Evolutionary conservation across 2,888 invertebrate genomes (phyloP).

Genomic region (Brachypalpus laphriformis): DNA sequence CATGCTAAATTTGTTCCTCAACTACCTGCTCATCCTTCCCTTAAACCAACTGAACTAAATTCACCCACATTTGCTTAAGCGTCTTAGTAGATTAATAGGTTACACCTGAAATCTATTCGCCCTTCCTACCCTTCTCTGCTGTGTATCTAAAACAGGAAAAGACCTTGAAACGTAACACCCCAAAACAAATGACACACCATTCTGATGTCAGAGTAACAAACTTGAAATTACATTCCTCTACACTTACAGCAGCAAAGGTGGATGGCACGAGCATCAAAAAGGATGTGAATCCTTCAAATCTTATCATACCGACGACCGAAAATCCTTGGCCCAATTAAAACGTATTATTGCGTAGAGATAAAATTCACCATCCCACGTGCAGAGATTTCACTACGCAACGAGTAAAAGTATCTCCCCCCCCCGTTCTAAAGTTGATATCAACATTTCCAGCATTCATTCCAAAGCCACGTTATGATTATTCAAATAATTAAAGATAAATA

Average conservation of each 20-base stretch:
- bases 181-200: slow-evolving; percentile 44
- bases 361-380: slow-evolving; percentile 45
- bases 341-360: slow-evolving; percentile 67
- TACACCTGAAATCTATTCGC: slow-evolving; percentile 57
- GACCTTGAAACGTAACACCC: slow-evolving; percentile 53
- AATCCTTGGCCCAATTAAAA: slow-evolving; percentile 72
- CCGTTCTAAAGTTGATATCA: slow-evolving; percentile 35
- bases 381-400: not conserved
- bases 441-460: slow-evolving; percentile 23
- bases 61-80: slow-evolving; percentile 51
- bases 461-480: slow-evolving; percentile 69
- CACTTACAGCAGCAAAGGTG: not conserved
- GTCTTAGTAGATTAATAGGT: slow-evolving; percentile 66
- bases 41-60: slow-evolving; percentile 31
- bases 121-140: not conserved
- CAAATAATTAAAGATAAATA: slow-evolving; percentile 74
- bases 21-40: slow-evolving; percentile 20
- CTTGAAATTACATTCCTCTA: slow-evolving; percentile 1
- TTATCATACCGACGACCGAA: slow-evolving; percentile 41
- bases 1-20: slow-evolving; percentile 12
- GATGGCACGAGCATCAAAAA: not conserved
- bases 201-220: slow-evolving; percentile 30
- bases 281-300: slow-evolving; percentile 47
- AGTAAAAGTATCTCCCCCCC: slow-evolving; percentile 16
- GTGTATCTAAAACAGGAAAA: not conserved